Percentiles rank a stretch among this genome's conserved stretches.
phyloP scores from a whole-genome alignment of 2,113 vertebrate species.

The Tragelaphus scriptus region DNA sequence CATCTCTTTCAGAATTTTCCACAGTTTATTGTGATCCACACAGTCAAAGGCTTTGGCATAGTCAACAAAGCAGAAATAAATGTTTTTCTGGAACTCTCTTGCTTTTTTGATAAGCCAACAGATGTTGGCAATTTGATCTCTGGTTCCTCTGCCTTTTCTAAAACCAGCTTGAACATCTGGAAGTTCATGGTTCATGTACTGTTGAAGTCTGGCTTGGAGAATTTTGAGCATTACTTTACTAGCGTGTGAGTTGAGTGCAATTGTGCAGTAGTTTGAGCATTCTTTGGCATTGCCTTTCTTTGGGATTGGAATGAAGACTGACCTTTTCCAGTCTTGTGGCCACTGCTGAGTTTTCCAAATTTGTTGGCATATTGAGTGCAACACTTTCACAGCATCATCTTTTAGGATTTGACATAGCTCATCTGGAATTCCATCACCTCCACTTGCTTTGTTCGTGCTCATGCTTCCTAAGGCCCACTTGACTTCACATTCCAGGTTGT shows the following conservation, averaged over 20 bases:
- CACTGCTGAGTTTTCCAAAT: not conserved
- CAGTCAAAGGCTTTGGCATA: not conserved
- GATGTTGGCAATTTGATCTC: not conserved
- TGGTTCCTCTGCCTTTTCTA: not conserved
- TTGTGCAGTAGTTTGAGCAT: not conserved
- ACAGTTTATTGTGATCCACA: no score
- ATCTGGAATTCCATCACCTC: not conserved
- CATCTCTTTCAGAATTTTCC: no score
- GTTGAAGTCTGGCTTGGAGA: not conserved
- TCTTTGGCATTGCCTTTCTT: not conserved
- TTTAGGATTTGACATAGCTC: not conserved
- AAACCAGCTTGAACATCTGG: not conserved
- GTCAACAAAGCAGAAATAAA: not conserved
- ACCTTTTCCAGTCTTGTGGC: not conserved
- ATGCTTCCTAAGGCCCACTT: not conserved
- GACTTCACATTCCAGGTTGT: not conserved
- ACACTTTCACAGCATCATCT: not conserved
- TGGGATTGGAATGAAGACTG: not conserved
- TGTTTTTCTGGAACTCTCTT: not conserved
- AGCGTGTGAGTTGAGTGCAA: not conserved
- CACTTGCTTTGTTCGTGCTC: not conserved
- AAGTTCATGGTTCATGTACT: not conserved
- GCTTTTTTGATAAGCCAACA: not conserved
- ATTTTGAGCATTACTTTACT: not conserved
- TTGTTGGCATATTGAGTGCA: not conserved